Conservation (phyloP, 2,797 vertebrate species). For the Peromyscus nudipes region DNA sequence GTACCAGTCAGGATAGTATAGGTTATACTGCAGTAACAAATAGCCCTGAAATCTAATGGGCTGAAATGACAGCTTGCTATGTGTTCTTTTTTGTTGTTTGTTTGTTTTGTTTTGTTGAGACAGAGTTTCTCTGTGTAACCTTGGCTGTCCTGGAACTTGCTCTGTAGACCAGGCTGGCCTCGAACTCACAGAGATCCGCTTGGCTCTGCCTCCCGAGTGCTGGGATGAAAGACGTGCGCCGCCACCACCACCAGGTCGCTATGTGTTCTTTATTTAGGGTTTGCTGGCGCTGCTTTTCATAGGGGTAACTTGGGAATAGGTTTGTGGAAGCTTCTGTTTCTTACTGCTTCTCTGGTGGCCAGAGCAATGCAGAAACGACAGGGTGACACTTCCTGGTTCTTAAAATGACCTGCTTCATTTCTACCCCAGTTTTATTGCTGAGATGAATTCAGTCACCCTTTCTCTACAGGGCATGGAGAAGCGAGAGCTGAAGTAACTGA, state of each 20-base stretch:
- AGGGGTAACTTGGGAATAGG: not conserved
- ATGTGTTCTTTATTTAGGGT: not conserved
- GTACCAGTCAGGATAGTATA: not conserved
- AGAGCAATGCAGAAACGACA: not conserved
- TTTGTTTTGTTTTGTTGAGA: too few species aligned
- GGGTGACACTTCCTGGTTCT: not conserved
- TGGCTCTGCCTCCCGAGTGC: too few species aligned
- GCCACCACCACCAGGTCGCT: not conserved
- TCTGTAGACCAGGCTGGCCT: too few species aligned
- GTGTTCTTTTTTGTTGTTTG: not conserved
- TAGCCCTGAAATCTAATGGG: not conserved
- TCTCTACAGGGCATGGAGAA: not conserved
- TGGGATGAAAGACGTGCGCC: too few species aligned
- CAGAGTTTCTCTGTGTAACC: too few species aligned
- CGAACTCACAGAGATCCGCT: too few species aligned
- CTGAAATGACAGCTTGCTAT: not conserved
- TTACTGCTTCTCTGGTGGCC: not conserved
- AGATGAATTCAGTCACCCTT: not conserved
- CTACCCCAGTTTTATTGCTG: not conserved
- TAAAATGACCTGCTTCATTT: not conserved
- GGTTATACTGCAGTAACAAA: slow-evolving; percentile 18
- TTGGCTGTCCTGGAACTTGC: too few species aligned
- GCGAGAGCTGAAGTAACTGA: not conserved
- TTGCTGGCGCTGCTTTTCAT: not conserved
- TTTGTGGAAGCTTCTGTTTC: not conserved